Percentiles rank a stretch among this genome's conserved stretches.
phyloP scores from a whole-genome alignment of 2,888 invertebrate species.

The Orthosia incerta region DNA sequence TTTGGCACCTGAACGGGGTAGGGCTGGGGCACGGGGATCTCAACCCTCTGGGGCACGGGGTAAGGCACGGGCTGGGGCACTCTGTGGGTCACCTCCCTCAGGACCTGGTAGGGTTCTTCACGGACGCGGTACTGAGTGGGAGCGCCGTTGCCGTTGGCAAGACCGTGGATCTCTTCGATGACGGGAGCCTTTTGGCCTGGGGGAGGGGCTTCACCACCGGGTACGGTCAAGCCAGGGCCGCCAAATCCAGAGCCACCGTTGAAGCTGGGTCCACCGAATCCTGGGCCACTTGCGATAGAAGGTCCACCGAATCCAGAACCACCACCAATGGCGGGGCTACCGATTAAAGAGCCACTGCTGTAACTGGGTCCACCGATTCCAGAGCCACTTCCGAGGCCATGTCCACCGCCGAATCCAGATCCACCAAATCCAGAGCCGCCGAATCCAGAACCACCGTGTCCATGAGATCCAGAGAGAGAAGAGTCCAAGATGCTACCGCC shows the following conservation, averaged over 20 bases:
- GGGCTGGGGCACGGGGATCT: slow-evolving; percentile 91
- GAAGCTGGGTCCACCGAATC: slow-evolving; percentile 30
- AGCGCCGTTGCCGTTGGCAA: slow-evolving; percentile 85
- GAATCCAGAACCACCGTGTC: slow-evolving; percentile 29
- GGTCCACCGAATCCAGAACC: slow-evolving; percentile 26
- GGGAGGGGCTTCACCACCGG: slow-evolving; percentile 75
- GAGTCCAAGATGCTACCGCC: slow-evolving; percentile 37
- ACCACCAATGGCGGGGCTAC: slow-evolving; percentile 27
- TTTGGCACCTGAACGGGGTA: slow-evolving; percentile 91
- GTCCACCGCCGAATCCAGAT: slow-evolving; percentile 23
- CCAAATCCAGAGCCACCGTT: slow-evolving; percentile 44
- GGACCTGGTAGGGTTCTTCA: slow-evolving; percentile 85
- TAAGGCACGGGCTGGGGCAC: slow-evolving; percentile 91
- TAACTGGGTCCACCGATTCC: slow-evolving; percentile 19
- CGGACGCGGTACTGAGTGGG: slow-evolving; percentile 84
- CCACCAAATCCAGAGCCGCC: slow-evolving; percentile 27
- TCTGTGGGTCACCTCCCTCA: slow-evolving; percentile 88
- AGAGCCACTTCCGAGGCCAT: slow-evolving; percentile 30
- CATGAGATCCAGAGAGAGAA: slow-evolving; percentile 34
- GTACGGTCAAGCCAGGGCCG: slow-evolving; percentile 42
- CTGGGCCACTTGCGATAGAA: slow-evolving; percentile 23
- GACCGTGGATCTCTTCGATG: slow-evolving; percentile 84
- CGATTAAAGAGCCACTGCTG: slow-evolving; percentile 28
- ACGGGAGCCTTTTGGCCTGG: slow-evolving; percentile 83
- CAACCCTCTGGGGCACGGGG: slow-evolving; percentile 89